A percentile compares a stretch with the other conserved stretches of the same genome.
Conservation (phyloP, 2,113 vertebrate genomes). For the Rynchops niger region DNA sequence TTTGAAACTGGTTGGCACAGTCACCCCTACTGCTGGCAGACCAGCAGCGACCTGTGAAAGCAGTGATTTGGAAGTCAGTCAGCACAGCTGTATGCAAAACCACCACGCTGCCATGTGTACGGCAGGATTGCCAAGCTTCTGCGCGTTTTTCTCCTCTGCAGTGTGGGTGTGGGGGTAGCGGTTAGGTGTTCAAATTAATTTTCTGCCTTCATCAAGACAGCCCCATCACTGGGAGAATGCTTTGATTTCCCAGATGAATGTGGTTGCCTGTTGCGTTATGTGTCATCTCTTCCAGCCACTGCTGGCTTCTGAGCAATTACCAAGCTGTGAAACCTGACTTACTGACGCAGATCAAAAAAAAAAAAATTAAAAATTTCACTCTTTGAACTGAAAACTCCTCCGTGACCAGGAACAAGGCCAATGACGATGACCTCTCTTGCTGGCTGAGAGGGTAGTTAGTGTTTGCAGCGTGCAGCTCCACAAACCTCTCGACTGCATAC, state of each 20-base stretch:
- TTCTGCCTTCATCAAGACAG: neutral
- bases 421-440: neutral
- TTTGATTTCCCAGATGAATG: constrained; percentile 29
- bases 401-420: neutral
- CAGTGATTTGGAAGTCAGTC: neutral
- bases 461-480: neutral
- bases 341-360: neutral
- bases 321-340: neutral
- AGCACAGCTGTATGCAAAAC: neutral
- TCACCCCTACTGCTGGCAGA: neutral
- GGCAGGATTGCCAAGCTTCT: fast-evolving
- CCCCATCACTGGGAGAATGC: neutral
- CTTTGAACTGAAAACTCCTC: constrained; percentile 16
- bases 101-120: fast-evolving
- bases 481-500: neutral
- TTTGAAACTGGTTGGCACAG: neutral
- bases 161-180: neutral
- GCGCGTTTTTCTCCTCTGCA: fast-evolving
- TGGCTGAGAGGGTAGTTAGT: neutral
- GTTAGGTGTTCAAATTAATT: neutral
- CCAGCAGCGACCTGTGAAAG: neutral
- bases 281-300: neutral
- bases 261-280: neutral
- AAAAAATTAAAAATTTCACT: neutral
- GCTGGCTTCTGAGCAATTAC: neutral